Evolutionary conservation across 2,113 vertebrate genomes (phyloP), one percentile per base, ranked within the genome.

Genomic region (Cariama cristata): DNA sequence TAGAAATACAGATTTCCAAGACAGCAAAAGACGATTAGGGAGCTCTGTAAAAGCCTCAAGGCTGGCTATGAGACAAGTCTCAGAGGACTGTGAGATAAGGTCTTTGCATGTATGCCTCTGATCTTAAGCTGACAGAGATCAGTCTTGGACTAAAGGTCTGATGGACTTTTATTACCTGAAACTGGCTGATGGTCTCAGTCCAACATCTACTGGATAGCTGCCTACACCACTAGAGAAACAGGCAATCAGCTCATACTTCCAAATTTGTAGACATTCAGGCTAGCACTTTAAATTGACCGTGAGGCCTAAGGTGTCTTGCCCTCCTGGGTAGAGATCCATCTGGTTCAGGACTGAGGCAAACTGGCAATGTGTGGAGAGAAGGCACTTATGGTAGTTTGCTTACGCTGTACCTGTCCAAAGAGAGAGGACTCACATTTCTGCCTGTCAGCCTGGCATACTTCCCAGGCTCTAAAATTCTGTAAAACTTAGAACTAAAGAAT

Each of bases 1-100:
- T 53, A 91, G 64, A 87, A 91, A 92, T 53, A 74, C 16, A 74
- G 62, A 85, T 94, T 95, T 96, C 53, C 56, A 73, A 52, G 53
- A 53, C 33, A 82, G 83, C 35, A 53, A 49, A 68, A 89, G 83
- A 68, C 0, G 0, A 81, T 75, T 72, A 89, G 69, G 38, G 89
- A 95, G 66, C 56, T 71, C 53, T 77, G 60, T 56, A 45, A 81
- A 90, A 93, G 28, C 58, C 62, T 86, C 64, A 33, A 76, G 72
- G 64, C 38, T 88, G 68, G 30, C 71, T 88, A 6, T 72, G 69
- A 75, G 62, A 60, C 33, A 60, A 55, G 35, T 49, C 69, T 84
- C 69, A 42, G 49, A 87, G 45, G 66, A 47, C 22, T 64, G 64
- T n/a, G 63, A 12, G 80, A 35, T 6, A 64, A 62, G 88, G 33